Base-by-base conservation (phyloP, 2,888 invertebrate genomes). In the Heteromyza rotundicornis region DNA sequence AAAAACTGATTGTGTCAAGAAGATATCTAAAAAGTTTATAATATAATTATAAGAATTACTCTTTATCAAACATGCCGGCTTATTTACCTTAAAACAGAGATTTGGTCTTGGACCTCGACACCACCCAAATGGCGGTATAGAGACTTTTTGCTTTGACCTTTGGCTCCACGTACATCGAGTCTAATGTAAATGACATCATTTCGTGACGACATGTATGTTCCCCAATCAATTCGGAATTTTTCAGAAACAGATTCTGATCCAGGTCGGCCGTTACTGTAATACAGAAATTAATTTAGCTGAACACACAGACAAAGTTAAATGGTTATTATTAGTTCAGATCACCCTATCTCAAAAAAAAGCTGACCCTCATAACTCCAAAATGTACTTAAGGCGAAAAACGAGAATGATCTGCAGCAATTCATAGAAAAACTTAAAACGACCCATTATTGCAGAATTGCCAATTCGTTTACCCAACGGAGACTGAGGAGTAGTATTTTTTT, bases 221-320 rank as follows among this genome's bases (percentile, higher is more conserved):
- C 94, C 94, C 95, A 96, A 83, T 94, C 92, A 71, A 95, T 87
- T 67, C 88, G 84, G 84, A 94, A 96, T 82, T 90, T 88, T 72
- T 96, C 94, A 1, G 93, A 93, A 65, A 96, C 96, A 62, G 92
- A 89, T 82, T 95, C 94, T 71, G 94, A 92, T 47, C 95, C 95
- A 1, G 97, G 97, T 51, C 95, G 90, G 61, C 95, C 96, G 84
- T 97, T 95, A 54, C 95, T 94, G 82, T 8, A 65, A 55, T n/a
- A 59, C 10, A 19, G 53, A 62, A 19, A 24, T 24, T 20, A 19
- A 17, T 16, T 7, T 27, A 27, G 27, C 5, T 10, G 27, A 27
- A 27, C 5, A 7, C 27, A 27, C 27, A 10, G 10, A 27, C 10
- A 27, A n/a, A n/a, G n/a, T n/a, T n/a, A n/a, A n/a, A n/a, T n/a